Evolutionary conservation across 2,113 vertebrate species (phyloP).

Genomic region (Apteryx mantelli): DNA sequence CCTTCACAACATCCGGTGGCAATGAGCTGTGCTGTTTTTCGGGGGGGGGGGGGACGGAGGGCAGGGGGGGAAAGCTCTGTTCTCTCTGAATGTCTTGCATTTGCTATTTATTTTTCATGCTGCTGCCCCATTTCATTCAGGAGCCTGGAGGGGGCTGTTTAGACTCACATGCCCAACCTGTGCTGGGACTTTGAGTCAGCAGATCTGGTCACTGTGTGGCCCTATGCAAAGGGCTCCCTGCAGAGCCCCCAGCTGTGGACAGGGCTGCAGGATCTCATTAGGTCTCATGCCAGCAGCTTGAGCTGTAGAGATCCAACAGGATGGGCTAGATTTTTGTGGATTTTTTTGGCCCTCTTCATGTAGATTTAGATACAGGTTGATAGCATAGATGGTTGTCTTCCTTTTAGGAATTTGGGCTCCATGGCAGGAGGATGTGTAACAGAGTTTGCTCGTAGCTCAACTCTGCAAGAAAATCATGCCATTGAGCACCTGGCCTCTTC

Average conservation of each 20-base stretch:
- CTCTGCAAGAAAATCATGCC: neutral
- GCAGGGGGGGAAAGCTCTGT: neutral
- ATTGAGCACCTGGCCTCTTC: neutral
- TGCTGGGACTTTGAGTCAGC: neutral
- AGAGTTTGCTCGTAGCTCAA: neutral
- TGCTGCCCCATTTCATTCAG: neutral
- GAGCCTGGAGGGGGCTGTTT: too few relatives aligned
- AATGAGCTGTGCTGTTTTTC: neutral
- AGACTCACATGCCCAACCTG: too few relatives aligned
- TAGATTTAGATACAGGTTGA: neutral
- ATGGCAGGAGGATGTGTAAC: neutral
- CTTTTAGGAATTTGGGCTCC: neutral
- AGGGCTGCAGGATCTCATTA: neutral
- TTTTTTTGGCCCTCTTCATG: neutral
- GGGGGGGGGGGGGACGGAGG: neutral
- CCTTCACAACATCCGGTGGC: neutral
- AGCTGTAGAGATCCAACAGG: neutral
- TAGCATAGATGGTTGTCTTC: neutral
- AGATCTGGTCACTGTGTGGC: neutral
- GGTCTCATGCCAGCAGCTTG: neutral
- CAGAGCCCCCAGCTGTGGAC: neutral
- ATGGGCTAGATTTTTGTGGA: neutral
- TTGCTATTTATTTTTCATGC: neutral
- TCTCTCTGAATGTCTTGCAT: neutral
- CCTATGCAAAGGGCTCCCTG: neutral